Conservation (phyloP, 2,113 vertebrate species). For the Catharus minimus region DNA sequence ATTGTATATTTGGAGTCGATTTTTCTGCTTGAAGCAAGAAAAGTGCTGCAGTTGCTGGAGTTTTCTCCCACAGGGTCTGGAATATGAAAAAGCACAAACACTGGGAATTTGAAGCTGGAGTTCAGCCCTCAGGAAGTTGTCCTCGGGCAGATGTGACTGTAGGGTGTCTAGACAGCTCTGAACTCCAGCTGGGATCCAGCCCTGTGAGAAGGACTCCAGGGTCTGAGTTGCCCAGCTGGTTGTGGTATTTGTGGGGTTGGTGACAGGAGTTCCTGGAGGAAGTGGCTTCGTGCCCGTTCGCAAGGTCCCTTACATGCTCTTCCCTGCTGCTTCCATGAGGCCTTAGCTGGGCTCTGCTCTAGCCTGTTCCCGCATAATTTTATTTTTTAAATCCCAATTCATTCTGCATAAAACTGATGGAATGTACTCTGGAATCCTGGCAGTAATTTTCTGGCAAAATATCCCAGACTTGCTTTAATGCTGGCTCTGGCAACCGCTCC, state of each 20-base stretch:
- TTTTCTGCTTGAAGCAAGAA: background rate
- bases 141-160: background rate
- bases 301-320: fast-evolving
- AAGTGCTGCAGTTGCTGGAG: background rate
- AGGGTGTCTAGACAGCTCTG: fast-evolving
- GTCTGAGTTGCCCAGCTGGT: background rate
- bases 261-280: background rate
- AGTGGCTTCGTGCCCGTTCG: fast-evolving
- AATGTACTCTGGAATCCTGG: background rate
- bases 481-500: fast-evolving
- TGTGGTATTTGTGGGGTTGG: background rate
- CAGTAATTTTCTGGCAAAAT: background rate
- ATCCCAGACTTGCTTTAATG: background rate
- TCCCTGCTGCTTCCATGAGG: background rate
- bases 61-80: background rate
- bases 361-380: background rate
- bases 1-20: too few relatives aligned
- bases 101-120: background rate
- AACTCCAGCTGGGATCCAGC: background rate
- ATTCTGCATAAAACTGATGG: background rate
- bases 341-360: background rate
- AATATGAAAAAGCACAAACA: background rate
- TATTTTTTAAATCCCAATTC: background rate
- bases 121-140: background rate
- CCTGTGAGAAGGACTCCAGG: background rate